Percentiles rank a stretch among this genome's conserved stretches.
These are phyloP conservation scores for Passer domesticus DNA, from an alignment of 2,113 vertebrate genomes.

Conservation along the genomic window DNA sequence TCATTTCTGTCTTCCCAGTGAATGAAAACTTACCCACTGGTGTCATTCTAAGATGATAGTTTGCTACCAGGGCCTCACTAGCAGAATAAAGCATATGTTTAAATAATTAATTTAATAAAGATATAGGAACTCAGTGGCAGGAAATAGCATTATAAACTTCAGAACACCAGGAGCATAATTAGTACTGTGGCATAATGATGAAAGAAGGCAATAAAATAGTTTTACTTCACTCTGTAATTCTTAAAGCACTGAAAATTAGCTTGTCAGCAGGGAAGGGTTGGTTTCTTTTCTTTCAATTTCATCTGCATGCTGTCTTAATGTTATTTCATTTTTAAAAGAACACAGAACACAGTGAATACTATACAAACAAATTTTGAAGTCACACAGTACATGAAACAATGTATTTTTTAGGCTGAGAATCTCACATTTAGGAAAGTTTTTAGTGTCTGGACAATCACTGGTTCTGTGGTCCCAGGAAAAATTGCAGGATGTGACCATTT, in stretches of 20 bases:
- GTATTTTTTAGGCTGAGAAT: neutral
- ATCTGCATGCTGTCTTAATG: neutral
- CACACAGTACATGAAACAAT: neutral
- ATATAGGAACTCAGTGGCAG: slow-evolving; percentile 18
- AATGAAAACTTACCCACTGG: neutral
- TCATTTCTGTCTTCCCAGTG: neutral
- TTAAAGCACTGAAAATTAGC: slow-evolving; percentile 29
- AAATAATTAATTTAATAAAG: slow-evolving; percentile 47
- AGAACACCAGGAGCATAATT: slow-evolving; percentile 38
- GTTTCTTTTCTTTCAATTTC: slow-evolving; percentile 17
- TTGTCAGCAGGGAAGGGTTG: slow-evolving; percentile 19
- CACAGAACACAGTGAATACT: neutral
- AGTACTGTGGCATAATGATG: slow-evolving; percentile 24
- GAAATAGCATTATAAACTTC: slow-evolving; percentile 22
- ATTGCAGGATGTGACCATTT: rapidly evolving
- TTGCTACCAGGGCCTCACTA: neutral
- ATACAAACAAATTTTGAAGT: neutral
- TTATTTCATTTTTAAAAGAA: neutral
- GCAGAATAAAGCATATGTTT: slow-evolving; percentile 10
- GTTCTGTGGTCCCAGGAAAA: neutral
- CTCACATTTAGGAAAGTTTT: neutral
- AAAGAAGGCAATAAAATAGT: slow-evolving; percentile 55
- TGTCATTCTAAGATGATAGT: neutral
- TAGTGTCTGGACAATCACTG: neutral
- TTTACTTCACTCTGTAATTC: slow-evolving; percentile 37